Base-by-base conservation (phyloP, 2,888 invertebrate species). In the Resseliella maxima region DNA sequence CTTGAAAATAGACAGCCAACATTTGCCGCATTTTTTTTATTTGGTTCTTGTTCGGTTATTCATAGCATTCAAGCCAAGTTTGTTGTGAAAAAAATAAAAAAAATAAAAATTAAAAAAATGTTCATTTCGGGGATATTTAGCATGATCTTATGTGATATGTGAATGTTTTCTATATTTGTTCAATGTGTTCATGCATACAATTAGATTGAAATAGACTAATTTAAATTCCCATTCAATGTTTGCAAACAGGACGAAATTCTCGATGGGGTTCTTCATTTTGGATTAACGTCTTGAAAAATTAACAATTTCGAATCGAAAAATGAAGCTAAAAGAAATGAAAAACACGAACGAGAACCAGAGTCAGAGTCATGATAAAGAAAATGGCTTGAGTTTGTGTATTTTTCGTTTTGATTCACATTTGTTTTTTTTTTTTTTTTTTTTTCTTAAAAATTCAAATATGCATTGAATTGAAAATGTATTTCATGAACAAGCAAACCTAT, bases 401-500 rank as follows among this genome's bases (percentile, higher is more conserved):
- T 50, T 41, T 50, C 2, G 18, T 8, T 50, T 8, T 50, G 46
- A 50, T 50, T 15, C 2, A 59, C 10, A 59, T 59, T 59, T 59
- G 59, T 59, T 3, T 8, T 24, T 59, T 59, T 2, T 59, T 59
- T 24, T 59, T 59, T 59, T 2, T 31, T 1, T 15, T 31, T 59
- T 31, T 72, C 72, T 31, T 72, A 6, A 31, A 72, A 72, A 31
- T 31, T 31, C 31, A 2, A 31, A 27, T 31, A 35, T 15, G 12
- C 31, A 72, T 15, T 31, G 31, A 5, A 72, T 31, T 31, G 31
- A 72, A 72, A 72, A 72, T 72, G 72, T 72, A 15, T n/a, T n/a
- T n/a, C n/a, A n/a, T 72, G 59, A 59, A 72, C 3, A 72, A 72
- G 35, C 31, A 72, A 72, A 72, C 59, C 50, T 27, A 72, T 72